Conservation (phyloP, 2,113 vertebrate species). For the Electrona antarctica region DNA sequence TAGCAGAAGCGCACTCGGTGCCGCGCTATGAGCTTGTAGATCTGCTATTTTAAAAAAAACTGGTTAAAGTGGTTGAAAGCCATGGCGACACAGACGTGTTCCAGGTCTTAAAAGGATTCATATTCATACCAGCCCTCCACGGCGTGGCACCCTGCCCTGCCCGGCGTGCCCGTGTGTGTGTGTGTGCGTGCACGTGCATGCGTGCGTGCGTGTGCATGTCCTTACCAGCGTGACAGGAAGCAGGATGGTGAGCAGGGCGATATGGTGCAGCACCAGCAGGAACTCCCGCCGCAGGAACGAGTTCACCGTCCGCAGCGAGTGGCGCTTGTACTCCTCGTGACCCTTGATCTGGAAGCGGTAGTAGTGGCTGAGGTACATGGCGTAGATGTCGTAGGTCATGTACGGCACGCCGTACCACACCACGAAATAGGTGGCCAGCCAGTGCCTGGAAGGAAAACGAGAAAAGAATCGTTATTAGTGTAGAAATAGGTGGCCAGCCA, state of each 20-base stretch:
- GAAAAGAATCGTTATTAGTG: neutral
- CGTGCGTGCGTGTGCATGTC: neutral
- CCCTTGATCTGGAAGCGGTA: constrained; percentile 84
- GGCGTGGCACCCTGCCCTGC: neutral
- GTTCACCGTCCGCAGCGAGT: constrained; percentile 78
- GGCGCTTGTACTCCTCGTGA: constrained; percentile 75
- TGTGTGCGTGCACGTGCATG: neutral
- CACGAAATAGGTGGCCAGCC: constrained; percentile 89
- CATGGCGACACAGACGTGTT: too few relatives aligned
- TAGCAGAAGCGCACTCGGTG: too few relatives aligned
- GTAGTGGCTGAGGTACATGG: constrained; percentile 97
- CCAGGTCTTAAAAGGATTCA: too few relatives aligned
- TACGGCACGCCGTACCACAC: constrained; percentile 92
- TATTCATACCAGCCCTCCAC: too few relatives aligned
- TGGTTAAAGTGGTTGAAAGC: too few relatives aligned
- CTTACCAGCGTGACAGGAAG: constrained; percentile 91
- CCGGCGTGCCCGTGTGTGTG: neutral
- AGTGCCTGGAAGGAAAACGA: constrained; percentile 82
- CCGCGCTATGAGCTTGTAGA: too few relatives aligned
- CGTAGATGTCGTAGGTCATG: constrained; percentile 93
- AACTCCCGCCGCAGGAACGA: constrained; percentile 88
- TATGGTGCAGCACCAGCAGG: constrained; percentile 93
- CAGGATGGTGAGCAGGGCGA: constrained; percentile 88
- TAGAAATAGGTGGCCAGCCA: too few relatives aligned
- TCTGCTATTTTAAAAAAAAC: too few relatives aligned